These are phyloP conservation scores for Polypedilum pembai DNA, from an alignment of 1,140 invertebrate genomes.

Conservation along the genomic window DNA sequence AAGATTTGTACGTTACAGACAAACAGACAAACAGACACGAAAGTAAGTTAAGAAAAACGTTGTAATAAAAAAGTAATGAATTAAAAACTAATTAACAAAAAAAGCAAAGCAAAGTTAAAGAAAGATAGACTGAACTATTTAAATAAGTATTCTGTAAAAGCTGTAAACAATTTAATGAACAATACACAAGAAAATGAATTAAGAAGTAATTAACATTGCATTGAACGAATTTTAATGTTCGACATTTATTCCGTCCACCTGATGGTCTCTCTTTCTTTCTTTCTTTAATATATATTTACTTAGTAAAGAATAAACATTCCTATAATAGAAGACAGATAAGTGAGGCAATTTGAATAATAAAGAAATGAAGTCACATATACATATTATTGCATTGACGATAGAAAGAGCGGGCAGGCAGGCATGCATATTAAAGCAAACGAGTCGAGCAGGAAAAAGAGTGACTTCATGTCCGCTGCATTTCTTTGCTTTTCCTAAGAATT, in stretches of 20 bases:
- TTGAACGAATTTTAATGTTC: background rate
- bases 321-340: background rate
- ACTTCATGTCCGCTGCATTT: conserved; percentile 6
- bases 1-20: no score
- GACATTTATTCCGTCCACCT: background rate
- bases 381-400: conserved; percentile 9
- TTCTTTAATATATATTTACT: conserved; percentile 5
- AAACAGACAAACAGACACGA: no score
- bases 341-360: background rate
- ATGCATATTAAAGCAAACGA: background rate
- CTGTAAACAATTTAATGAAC: background rate
- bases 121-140: background rate
- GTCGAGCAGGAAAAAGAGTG: background rate
- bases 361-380: background rate
- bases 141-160: background rate
- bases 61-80: no score
- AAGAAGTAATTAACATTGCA: conserved; percentile 1
- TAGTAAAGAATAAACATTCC: background rate
- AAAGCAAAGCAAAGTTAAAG: no score
- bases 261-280: background rate
- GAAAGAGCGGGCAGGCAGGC: background rate
- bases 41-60: no score
- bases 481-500: background rate
- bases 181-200: background rate
- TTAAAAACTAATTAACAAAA: conserved; percentile 20